phyloP scores from a whole-genome alignment of 2,888 invertebrate genomes.

The Onchidella celtica region DNA sequence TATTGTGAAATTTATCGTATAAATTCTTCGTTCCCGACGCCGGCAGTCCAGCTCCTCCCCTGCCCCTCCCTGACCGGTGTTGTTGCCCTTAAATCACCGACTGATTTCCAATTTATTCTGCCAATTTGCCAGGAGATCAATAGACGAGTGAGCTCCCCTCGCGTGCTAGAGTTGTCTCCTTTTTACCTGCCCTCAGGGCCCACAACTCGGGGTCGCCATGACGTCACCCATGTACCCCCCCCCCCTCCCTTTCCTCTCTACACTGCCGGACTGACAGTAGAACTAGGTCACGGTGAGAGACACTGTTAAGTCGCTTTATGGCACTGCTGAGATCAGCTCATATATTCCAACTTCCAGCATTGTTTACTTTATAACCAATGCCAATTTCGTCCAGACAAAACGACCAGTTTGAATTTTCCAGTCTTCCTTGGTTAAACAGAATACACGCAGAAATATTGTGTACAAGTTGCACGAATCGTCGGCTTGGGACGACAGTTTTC shows the following conservation, averaged over 20 bases:
- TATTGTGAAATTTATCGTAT: too few relatives aligned
- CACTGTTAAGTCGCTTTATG: too few relatives aligned
- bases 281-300: too few relatives aligned
- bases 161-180: background rate
- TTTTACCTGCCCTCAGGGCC: background rate
- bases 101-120: background rate
- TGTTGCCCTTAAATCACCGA: background rate
- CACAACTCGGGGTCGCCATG: background rate
- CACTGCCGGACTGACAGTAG: background rate
- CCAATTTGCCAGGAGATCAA: background rate
- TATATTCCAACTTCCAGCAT: too few relatives aligned
- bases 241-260: background rate
- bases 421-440: too few relatives aligned
- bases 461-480: too few relatives aligned
- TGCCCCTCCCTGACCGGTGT: conserved; percentile 2
- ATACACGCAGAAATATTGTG: too few relatives aligned
- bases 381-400: too few relatives aligned
- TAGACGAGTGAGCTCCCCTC: background rate
- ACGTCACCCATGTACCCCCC: conserved; percentile 3
- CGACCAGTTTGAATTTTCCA: too few relatives aligned
- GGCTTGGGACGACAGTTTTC: too few relatives aligned
- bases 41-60: background rate
- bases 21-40: background rate
- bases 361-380: too few relatives aligned
- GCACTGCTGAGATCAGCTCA: too few relatives aligned